Evolutionary conservation across 1,140 invertebrate genomes (phyloP).

Genomic region (Apis dorsata): DNA sequence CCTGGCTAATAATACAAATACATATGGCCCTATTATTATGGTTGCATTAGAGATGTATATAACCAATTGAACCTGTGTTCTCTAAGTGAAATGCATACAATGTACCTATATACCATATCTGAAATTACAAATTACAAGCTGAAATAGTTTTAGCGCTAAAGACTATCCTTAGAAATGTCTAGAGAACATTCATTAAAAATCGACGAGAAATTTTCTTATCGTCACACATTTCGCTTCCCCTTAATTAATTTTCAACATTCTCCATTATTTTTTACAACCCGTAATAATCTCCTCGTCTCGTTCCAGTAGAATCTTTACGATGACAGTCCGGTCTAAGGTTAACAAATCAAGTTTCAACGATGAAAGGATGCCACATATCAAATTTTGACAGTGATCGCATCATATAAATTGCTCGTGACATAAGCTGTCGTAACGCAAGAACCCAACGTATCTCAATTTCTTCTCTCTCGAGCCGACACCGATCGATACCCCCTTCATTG

Average conservation of each 20-base stretch:
- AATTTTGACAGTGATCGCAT: constrained; percentile 5
- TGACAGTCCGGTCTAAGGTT: background rate
- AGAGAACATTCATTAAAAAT: background rate
- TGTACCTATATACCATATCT: too few relatives aligned
- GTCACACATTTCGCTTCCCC: background rate
- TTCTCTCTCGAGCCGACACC: background rate
- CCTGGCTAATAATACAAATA: too few relatives aligned
- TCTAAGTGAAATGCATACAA: too few relatives aligned
- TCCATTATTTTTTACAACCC: background rate
- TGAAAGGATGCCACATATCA: background rate
- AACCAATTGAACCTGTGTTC: too few relatives aligned
- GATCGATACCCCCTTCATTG: constrained; percentile 12
- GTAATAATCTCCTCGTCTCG: background rate
- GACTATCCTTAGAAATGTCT: background rate
- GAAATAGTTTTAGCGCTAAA: background rate
- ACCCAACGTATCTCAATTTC: constrained; percentile 14
- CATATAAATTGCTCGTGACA: constrained; percentile 10
- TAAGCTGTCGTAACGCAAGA: constrained; percentile 2
- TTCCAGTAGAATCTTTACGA: background rate
- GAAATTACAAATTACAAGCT: too few relatives aligned
- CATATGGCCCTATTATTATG: too few relatives aligned
- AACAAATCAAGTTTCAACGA: background rate
- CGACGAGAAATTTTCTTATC: background rate
- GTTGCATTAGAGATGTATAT: too few relatives aligned
- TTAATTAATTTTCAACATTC: background rate